These are phyloP conservation scores for Bufo gargarizans DNA, from an alignment of 2,113 vertebrate genomes.

Conservation along the genomic window DNA sequence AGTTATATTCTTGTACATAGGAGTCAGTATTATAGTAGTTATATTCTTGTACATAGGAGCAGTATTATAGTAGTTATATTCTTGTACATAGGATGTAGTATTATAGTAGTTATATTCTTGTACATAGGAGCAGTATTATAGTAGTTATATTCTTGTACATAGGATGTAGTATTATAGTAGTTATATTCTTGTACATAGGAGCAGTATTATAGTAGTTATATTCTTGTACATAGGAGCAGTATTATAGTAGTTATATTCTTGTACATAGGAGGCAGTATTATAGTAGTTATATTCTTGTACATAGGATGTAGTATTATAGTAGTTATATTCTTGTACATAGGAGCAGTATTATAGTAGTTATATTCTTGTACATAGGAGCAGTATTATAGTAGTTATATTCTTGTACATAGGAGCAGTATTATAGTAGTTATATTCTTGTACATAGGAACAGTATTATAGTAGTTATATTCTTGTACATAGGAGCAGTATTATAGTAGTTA, in stretches of 20 bases:
- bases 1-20: not conserved
- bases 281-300: not conserved
- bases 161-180: no score
- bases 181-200: no score
- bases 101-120: slow-evolving; percentile 1
- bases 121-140: not conserved
- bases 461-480: not conserved
- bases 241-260: not conserved
- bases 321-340: slow-evolving; percentile 6
- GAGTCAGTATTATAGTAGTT: not conserved
- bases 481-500: not conserved
- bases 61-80: slow-evolving; percentile 11
- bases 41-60: not conserved
- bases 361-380: not conserved
- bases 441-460: not conserved
- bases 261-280: not conserved
- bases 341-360: not conserved
- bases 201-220: not conserved
- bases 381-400: not conserved
- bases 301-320: not conserved
- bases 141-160: not conserved
- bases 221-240: not conserved
- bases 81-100: not conserved
- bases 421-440: not conserved
- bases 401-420: not conserved